Evolutionary conservation across 2,888 invertebrate species (phyloP).

Genomic region (Drosophila koepferae): DNA sequence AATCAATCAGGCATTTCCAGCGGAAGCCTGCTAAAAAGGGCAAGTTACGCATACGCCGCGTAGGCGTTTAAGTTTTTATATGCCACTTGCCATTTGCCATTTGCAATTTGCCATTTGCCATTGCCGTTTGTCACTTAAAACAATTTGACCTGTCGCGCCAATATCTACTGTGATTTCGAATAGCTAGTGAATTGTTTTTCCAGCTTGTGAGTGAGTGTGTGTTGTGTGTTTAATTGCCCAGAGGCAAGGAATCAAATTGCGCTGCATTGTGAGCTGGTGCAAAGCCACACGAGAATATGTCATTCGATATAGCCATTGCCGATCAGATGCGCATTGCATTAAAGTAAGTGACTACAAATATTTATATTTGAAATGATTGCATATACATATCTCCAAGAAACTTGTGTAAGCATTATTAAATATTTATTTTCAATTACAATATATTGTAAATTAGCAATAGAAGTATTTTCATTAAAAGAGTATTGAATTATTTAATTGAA

Average conservation of each 20-base stretch:
- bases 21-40: conserved; percentile 33
- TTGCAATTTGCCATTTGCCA: conserved; percentile 25
- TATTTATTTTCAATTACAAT: background rate
- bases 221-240: conserved; percentile 24
- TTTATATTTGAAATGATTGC: background rate
- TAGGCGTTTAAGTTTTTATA: conserved; percentile 40
- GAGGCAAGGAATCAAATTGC: conserved; percentile 46
- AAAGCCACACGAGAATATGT: conserved; percentile 63
- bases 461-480: background rate
- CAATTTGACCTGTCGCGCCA: conserved; percentile 39
- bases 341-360: conserved; percentile 70
- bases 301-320: conserved; percentile 83
- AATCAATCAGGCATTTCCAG: conserved; percentile 28
- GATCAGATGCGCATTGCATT: conserved; percentile 83
- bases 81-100: conserved; percentile 11
- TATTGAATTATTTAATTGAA: too few relatives aligned
- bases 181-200: conserved; percentile 40
- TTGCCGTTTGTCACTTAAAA: conserved; percentile 26
- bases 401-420: background rate
- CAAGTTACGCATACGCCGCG: conserved; percentile 54
- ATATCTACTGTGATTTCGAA: conserved; percentile 56
- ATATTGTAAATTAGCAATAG: background rate
- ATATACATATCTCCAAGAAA: background rate
- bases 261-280: conserved; percentile 19
- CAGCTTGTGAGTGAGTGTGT: conserved; percentile 2